Base-by-base conservation (phyloP, 2,113 vertebrate genomes). In the Callipepla squamata region DNA sequence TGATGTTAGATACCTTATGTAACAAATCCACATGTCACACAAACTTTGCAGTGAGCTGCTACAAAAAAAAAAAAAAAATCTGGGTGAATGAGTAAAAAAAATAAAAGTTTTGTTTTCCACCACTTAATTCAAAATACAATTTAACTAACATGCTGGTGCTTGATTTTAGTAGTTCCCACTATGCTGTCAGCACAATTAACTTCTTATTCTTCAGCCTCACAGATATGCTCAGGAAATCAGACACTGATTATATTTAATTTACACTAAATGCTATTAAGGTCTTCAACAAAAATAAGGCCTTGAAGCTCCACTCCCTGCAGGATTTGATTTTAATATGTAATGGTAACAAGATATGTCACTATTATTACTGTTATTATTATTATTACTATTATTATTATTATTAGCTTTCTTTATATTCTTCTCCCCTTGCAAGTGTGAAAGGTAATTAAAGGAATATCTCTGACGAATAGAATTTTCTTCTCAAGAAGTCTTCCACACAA, bases 181-280 rank as follows among this genome's bases (percentile, higher is more conserved):
- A 45, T 28, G 62, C 13, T 95, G 88, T 76, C 90, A 89, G 67
- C 14, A 74, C 80, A 96, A 95, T 94, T 92, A 95, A 89, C 69
- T 93, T 93, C 62, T 59, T 81, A 76, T 63, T 88, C 66, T 79
- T 94, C 83, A 93, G 40, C 58, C 75, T 85, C 81, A 67, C 78
- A 85, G 58, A 94, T 51, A 85, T 0, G 1, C 47, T 77, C 18
- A 85, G 80, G 68, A 95, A 74, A 74, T 81, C 74, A 95, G 95
- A 76, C 58, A 78, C 63, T 51, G 45, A 87, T 94, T 90, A 82
- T 67, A 92, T 90, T 95, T 95, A 95, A 95, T 95, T 95, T 85
- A 95, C 83, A 95, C 90, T 95, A 89, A 94, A 90, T 80, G 88
- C 45, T 69, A 95, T 92, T 94, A 89, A 92, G 81, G 86, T 76